A percentile compares a stretch with the other conserved stretches of the same genome.
Conservation (phyloP, 2,888 invertebrate species). For the Eupithecia tripunctaria region DNA sequence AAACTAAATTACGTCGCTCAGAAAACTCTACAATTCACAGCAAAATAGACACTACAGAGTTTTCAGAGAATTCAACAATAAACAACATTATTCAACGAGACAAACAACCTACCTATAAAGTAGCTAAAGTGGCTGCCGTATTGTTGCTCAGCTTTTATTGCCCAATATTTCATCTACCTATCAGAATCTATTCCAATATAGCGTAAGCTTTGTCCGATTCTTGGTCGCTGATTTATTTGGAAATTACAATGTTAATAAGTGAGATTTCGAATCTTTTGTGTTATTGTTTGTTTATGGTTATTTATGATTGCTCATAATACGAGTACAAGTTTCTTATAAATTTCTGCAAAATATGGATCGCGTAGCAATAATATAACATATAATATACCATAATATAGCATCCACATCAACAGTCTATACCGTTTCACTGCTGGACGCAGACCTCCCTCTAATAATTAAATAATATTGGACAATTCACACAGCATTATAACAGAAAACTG, state of each 20-base stretch:
- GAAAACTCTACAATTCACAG: not conserved
- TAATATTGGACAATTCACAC: too few species aligned
- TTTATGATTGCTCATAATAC: not conserved
- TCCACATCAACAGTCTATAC: too few species aligned
- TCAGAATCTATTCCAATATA: constrained; percentile 25
- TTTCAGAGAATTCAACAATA: constrained; percentile 12
- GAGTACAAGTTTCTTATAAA: too few species aligned
- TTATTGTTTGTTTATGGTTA: constrained; percentile 1
- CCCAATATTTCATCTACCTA: constrained; percentile 33
- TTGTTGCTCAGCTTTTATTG: constrained; percentile 28
- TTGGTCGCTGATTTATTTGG: constrained; percentile 24
- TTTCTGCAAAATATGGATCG: too few species aligned
- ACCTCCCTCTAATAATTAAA: too few species aligned
- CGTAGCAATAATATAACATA: too few species aligned
- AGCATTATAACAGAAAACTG: too few species aligned
- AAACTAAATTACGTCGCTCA: not conserved
- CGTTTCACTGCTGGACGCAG: too few species aligned
- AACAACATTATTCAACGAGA: constrained; percentile 16
- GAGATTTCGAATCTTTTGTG: constrained; percentile 3
- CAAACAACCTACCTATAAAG: constrained; percentile 13
- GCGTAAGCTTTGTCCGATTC: constrained; percentile 27
- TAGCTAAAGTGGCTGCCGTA: constrained; percentile 18
- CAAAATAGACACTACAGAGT: constrained; percentile 1
- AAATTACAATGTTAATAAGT: constrained; percentile 30
- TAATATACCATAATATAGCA: too few species aligned